Evolutionary conservation across 2,888 invertebrate genomes (phyloP).

Genomic region (Empis stercorea): DNA sequence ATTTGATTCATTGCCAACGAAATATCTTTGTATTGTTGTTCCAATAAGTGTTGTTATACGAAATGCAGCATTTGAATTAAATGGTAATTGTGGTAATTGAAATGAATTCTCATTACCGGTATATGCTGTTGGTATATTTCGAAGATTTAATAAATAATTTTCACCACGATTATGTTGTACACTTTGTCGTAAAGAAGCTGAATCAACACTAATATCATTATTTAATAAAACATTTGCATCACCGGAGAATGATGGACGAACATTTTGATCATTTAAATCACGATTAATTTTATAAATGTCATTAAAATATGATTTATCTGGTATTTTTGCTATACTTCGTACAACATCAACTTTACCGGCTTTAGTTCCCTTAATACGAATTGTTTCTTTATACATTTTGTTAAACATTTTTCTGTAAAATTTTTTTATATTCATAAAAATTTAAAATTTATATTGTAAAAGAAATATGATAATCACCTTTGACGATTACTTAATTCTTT

Average conservation of each 20-base stretch:
- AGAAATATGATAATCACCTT: conserved; percentile 18
- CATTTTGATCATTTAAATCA: conserved; percentile 11
- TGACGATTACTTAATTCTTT: conserved; percentile 24
- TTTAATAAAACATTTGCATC: conserved; percentile 23
- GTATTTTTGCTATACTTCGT: conserved; percentile 27
- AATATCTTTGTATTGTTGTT: neutral
- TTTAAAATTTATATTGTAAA: neutral
- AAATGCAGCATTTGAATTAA: neutral
- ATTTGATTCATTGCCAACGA: neutral
- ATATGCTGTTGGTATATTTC: no score
- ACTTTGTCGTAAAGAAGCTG: conserved; percentile 21
- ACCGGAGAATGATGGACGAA: conserved; percentile 22
- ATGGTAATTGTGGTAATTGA: neutral
- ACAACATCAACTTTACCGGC: conserved; percentile 26
- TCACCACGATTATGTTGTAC: conserved; percentile 25
- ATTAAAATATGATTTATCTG: conserved; percentile 26
- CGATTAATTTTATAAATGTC: conserved; percentile 24
- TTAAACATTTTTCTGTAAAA: conserved; percentile 24
- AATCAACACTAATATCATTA: conserved; percentile 21
- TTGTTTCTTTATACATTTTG: conserved; percentile 25
- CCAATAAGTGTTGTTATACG: neutral
- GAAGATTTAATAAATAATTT: conserved; percentile 7
- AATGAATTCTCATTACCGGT: neutral
- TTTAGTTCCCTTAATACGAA: conserved; percentile 19
- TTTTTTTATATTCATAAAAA: neutral